Conservation (phyloP, 2,797 vertebrate genomes). For the Lagodon rhomboides region DNA sequence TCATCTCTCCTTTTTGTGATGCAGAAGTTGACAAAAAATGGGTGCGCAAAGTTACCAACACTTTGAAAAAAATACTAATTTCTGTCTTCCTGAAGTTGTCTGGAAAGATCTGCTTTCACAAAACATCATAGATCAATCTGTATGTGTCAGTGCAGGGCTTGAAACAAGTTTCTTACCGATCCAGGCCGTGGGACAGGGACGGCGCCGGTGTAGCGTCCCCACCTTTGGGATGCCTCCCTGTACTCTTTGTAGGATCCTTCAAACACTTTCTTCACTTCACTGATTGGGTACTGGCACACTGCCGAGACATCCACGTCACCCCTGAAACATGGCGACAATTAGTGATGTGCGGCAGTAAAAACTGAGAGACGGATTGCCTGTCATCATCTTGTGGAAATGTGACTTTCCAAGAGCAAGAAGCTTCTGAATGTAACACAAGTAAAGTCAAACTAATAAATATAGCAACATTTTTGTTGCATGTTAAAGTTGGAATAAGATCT, state of each 20-base stretch:
- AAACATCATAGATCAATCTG: not conserved
- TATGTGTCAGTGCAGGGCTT: not conserved
- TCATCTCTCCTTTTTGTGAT: constrained; percentile 26
- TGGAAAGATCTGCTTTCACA: constrained; percentile 17
- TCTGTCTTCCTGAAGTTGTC: constrained; percentile 3
- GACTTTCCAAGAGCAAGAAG: constrained; percentile 18
- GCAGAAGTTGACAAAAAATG: not conserved
- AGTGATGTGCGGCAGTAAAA: constrained; percentile 49
- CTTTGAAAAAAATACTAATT: not conserved
- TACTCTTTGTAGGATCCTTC: constrained; percentile 96
- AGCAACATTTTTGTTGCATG: not conserved
- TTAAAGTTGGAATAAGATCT: constrained; percentile 1
- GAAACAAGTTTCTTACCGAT: constrained; percentile 86
- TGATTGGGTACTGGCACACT: constrained; percentile 92
- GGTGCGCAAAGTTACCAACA: not conserved
- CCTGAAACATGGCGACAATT: constrained; percentile 82
- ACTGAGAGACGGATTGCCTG: constrained; percentile 48
- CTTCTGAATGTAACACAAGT: constrained; percentile 1
- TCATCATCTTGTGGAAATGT: constrained; percentile 19
- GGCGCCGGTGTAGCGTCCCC: constrained; percentile 89
- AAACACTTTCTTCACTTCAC: constrained; percentile 92
- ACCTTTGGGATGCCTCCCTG: constrained; percentile 91
- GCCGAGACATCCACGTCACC: constrained; percentile 95
- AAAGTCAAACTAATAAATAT: constrained; percentile 1
- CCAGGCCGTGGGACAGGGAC: constrained; percentile 93